Base-by-base conservation (phyloP, 2,888 invertebrate genomes). In the Thera obeliscata region DNA sequence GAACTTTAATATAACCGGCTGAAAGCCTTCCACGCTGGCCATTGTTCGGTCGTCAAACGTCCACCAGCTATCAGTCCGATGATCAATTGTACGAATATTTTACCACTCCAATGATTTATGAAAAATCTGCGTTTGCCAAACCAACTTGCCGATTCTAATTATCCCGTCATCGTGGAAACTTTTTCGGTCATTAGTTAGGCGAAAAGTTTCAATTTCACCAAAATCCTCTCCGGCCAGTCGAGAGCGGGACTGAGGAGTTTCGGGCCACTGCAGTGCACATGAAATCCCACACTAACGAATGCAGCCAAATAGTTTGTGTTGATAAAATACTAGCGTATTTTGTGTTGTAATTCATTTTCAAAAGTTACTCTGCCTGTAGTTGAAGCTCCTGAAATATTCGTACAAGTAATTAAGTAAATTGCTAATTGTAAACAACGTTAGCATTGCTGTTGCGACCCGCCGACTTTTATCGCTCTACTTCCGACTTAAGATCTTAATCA, bases 221-320 rank as follows among this genome's bases (percentile, higher is more conserved):
- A 63, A 56, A 57, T n/a, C 22, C 22, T 63, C 8, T 63, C 33
- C 50, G 7, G 56, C 50, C 38, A 33, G 63, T 43, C 36, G 54
- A 54, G 35, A 54, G 4, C 36, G 38, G 22, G 38, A 46, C 38
- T 12, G 38, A 3, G 36, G 22, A 50, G 62, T 57, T 57, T 49
- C 46, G 11, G 52, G 58, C 52, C 54, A 57, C 57, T 52, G 64
- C 57, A 63, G 50, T 49, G 49, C 46, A 56, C 56, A 11, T 52
- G 41, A 35, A 38, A 38, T 38, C 55, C 46, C 36, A 48, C 46
- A 38, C 36, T 56, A 55, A 38, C 49, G 11, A 50, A 50, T 56
- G 56, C 62, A 12, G 61, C 22, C 41, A 9, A 46, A 57, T 33
- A 33, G 22, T 22, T 22, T 22, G 22, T 22, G 22, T 22, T 57